Base-by-base conservation (phyloP, 2,797 vertebrate species). In the Podarcis lilfordi region DNA sequence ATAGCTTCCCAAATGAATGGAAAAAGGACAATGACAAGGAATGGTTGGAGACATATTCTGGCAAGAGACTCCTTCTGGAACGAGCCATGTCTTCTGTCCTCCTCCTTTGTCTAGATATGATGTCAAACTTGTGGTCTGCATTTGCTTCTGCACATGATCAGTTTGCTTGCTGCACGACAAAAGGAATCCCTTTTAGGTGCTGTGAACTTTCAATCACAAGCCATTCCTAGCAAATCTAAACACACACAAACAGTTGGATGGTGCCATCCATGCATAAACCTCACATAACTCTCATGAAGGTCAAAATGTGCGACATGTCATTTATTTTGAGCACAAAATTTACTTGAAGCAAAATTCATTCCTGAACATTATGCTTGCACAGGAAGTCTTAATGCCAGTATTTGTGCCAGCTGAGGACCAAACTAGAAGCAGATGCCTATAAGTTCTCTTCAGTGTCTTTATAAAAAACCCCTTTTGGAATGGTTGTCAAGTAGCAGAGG, bases 11-110 rank as follows among this genome's bases (percentile, higher is more conserved):
- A 29, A 84, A 90, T 1, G 21, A 81, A 91, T 75, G 37, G 66
- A 87, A 92, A 95, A 88, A 71, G 59, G 91, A 91, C 82, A 85
- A 84, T 86, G 90, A 92, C 88, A 64, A 23, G 61, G 21, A 64
- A 64, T 64, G 61, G 61, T 23, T 64, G 21, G 21, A 64, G 61
- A 64, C 61, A 23, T 64, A 4, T 64, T 64, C 61, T 64, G 61
- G 19, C 19, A 23, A 64, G 61, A 64, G 61, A 64, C 19, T 19
- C 61, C 19, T 64, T 64, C 21, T 64, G 61, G 61, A 64, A 64
- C 5, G 21, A 8, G 4, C 17, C 6, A 23, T 23, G 61, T 64
- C 21, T 64, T 64, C 61, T 23, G 17, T 64, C 61, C 61, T 23
- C 59, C 59, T 61, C 61, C 61, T 64, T 64, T 64, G 61, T 64